These are phyloP conservation scores for Gadus chalcogrammus DNA, from an alignment of 2,113 vertebrate species.

Conservation along the genomic window DNA sequence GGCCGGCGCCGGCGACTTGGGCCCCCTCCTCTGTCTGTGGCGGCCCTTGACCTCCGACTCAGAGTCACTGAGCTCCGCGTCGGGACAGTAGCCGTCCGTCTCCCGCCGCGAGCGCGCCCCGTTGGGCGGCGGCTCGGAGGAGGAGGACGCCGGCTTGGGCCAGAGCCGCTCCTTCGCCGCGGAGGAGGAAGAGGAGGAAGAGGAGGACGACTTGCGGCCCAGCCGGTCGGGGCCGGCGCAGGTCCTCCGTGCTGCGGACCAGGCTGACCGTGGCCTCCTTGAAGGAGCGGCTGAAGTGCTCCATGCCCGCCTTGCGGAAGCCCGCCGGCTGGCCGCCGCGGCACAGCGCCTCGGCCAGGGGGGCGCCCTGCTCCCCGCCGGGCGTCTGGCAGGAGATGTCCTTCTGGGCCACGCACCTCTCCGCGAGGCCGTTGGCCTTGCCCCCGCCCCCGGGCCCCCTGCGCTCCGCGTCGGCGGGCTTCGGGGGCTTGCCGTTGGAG, in stretches of 20 bases:
- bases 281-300: conserved; percentile 88
- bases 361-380: conserved; percentile 66
- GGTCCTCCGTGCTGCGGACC: conserved; percentile 83
- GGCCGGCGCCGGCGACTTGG: conserved; percentile 61
- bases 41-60: conserved; percentile 87
- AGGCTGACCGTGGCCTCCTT: conserved; percentile 90
- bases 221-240: conserved; percentile 81
- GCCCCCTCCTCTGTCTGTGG: conserved; percentile 67
- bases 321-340: conserved; percentile 56
- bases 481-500: conserved; percentile 72
- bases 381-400: conserved; percentile 81
- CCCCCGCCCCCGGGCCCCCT: conserved; percentile 39
- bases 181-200: too few relatives aligned
- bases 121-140: conserved; percentile 62
- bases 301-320: conserved; percentile 82
- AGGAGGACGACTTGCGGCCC: conserved; percentile 60
- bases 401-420: conserved; percentile 76
- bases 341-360: conserved; percentile 66
- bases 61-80: conserved; percentile 94
- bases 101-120: conserved; percentile 74
- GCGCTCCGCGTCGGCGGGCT: conserved; percentile 45
- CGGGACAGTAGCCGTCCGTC: conserved; percentile 94
- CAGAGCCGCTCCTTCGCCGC: conserved; percentile 79
- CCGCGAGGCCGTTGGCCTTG: conserved; percentile 81
- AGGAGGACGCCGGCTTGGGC: conserved; percentile 68